Evolutionary conservation across 1,140 invertebrate species (phyloP).

Genomic region (Anastatus disparis): DNA sequence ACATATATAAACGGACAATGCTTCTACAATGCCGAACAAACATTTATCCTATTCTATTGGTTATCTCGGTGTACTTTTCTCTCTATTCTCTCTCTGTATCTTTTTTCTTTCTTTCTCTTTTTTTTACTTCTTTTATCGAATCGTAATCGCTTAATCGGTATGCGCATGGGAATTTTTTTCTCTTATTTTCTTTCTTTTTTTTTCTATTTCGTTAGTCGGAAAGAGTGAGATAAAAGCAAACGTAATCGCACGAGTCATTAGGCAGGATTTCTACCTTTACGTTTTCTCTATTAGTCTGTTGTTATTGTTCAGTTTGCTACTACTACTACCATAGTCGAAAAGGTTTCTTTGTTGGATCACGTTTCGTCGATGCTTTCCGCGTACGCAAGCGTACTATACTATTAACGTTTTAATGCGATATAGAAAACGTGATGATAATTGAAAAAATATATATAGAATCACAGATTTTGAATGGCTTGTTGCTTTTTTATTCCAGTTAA

Average conservation of each 20-base stretch:
- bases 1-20: background rate
- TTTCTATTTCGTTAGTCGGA: too few species aligned
- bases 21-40: background rate
- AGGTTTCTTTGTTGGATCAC: background rate
- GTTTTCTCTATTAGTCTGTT: background rate
- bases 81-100: background rate
- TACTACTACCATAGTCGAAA: background rate
- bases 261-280: background rate
- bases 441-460: too few species aligned
- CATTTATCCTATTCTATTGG: background rate
- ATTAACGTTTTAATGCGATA: too few species aligned
- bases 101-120: too few species aligned
- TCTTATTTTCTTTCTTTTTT: background rate
- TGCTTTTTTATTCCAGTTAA: too few species aligned
- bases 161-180: too few species aligned
- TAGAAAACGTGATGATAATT: too few species aligned
- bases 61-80: background rate
- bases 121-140: background rate
- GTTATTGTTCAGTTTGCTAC: background rate
- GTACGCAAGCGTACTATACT: too few species aligned
- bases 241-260: constrained; percentile 4
- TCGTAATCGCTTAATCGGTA: constrained; percentile 1
- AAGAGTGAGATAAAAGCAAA: background rate
- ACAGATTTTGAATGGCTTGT: too few species aligned
- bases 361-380: background rate